phyloP scores from a whole-genome alignment of 2,888 invertebrate species.

The Pachycephus smyrnensis region DNA sequence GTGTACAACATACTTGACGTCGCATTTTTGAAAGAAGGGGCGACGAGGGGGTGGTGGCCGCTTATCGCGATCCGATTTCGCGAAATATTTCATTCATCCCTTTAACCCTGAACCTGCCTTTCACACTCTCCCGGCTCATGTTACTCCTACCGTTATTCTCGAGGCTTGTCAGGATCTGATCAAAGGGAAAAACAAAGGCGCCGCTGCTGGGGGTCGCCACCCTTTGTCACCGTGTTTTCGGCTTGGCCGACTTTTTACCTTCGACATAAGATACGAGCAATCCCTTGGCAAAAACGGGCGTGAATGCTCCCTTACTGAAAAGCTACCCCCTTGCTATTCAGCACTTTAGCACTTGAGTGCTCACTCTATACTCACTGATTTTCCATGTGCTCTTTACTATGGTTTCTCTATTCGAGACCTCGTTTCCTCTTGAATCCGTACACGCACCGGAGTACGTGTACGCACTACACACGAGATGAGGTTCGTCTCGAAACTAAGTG shows the following conservation, averaged over 20 bases:
- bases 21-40: neutral
- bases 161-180: neutral
- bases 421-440: neutral
- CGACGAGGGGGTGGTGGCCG: neutral
- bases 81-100: neutral
- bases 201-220: neutral
- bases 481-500: neutral
- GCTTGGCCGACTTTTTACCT: neutral
- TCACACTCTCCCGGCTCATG: neutral
- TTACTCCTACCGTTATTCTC: neutral
- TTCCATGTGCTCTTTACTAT: neutral
- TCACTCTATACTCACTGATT: neutral
- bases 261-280: neutral
- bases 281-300: neutral
- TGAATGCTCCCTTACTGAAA: neutral
- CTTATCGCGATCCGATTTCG: neutral
- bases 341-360: no score
- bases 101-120: neutral
- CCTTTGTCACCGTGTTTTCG: neutral
- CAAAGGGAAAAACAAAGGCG: neutral
- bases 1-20: neutral
- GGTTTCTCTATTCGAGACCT: neutral
- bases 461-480: neutral
- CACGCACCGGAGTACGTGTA: no score
- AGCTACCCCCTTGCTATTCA: neutral